These are phyloP conservation scores for Sarcophilus harrisii DNA, from an alignment of 2,797 vertebrate species.

Conservation along the genomic window DNA sequence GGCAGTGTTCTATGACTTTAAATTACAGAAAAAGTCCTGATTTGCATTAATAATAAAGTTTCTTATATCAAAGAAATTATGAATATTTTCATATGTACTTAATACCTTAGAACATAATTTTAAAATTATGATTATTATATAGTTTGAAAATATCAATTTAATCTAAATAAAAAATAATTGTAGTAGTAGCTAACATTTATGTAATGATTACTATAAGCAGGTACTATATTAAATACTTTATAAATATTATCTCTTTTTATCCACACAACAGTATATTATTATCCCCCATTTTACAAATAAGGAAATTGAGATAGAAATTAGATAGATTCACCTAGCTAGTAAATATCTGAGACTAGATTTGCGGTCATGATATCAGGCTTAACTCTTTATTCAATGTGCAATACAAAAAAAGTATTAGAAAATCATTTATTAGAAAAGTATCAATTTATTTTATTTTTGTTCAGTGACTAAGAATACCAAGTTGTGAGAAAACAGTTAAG, in stretches of 20 bases:
- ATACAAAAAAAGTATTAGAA: constrained; percentile 7
- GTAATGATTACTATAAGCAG: not conserved
- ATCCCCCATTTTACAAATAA: not conserved
- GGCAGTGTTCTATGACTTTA: not conserved
- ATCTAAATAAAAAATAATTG: not conserved
- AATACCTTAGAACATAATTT: not conserved
- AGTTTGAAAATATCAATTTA: not conserved
- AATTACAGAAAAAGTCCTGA: not conserved
- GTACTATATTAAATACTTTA: not conserved
- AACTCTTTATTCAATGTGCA: not conserved
- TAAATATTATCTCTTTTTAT: not conserved
- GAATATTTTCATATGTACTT: not conserved
- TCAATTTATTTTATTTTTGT: constrained; percentile 56
- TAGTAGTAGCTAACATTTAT: not conserved
- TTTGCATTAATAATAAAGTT: not conserved
- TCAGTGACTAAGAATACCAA: not conserved
- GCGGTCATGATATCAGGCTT: not conserved
- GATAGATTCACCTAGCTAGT: not conserved
- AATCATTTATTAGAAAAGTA: constrained; percentile 10
- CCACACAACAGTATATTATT: not conserved
- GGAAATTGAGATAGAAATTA: not conserved
- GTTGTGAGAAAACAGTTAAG: constrained; percentile 1
- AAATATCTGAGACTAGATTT: not conserved
- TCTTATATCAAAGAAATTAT: not conserved
- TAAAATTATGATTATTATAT: not conserved